These are phyloP conservation scores for Parnassius apollo DNA, from an alignment of 2,888 invertebrate genomes.

Conservation along the genomic window DNA sequence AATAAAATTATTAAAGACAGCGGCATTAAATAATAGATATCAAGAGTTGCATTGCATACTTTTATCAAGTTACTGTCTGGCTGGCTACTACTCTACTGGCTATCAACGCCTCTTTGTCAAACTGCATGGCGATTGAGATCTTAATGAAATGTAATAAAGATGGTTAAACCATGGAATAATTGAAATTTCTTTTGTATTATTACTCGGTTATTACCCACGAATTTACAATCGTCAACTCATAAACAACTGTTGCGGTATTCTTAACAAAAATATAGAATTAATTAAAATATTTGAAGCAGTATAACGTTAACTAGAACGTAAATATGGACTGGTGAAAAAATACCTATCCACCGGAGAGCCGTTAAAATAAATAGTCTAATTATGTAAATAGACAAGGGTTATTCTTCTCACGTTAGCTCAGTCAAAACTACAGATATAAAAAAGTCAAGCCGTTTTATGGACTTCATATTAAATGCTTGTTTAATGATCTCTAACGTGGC, in stretches of 20 bases:
- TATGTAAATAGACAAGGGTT: slow-evolving; percentile 14
- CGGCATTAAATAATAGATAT: slow-evolving; percentile 1
- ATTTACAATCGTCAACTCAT: slow-evolving; percentile 4
- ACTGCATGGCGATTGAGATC: neutral
- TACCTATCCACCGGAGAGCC: slow-evolving; percentile 2
- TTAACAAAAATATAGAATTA: slow-evolving; percentile 6
- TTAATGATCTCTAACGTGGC: slow-evolving; percentile 11
- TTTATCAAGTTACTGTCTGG: slow-evolving; percentile 10
- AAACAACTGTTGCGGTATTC: neutral
- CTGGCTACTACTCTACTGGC: neutral
- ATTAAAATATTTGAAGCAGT: slow-evolving; percentile 18
- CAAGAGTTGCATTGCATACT: slow-evolving; percentile 3
- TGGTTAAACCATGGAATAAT: slow-evolving; percentile 9
- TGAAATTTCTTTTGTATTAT: slow-evolving; percentile 4
- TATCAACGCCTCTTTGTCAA: slow-evolving; percentile 1
- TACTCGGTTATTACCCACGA: neutral
- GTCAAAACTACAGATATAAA: slow-evolving; percentile 1
- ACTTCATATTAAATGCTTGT: neutral
- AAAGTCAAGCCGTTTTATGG: slow-evolving; percentile 4
- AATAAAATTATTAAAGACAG: neutral
- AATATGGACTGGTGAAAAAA: slow-evolving; percentile 11
- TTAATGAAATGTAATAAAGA: slow-evolving; percentile 6
- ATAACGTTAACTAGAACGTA: slow-evolving; percentile 4
- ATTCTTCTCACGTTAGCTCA: slow-evolving; percentile 15
- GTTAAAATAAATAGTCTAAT: slow-evolving; percentile 17